Conservation (phyloP, 1,140 invertebrate species). For the Aphelinus atriplicis region DNA sequence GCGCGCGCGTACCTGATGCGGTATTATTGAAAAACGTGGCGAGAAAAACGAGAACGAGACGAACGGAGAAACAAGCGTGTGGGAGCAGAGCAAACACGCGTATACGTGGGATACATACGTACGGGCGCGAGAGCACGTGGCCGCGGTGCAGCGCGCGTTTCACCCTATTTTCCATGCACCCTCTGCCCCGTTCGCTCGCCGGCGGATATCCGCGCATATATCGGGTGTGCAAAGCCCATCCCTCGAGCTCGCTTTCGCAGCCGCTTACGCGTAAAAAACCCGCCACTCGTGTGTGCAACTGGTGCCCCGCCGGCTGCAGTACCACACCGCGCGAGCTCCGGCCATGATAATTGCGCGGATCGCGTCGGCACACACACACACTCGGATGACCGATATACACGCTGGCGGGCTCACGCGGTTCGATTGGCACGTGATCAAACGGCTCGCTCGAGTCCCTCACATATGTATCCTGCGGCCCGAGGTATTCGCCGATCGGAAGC, state of each 20-base stretch:
- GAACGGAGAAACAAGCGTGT: neutral
- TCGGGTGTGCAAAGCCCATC: conserved; percentile 2
- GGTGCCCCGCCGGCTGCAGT: neutral
- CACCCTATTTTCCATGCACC: neutral
- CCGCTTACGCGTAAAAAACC: neutral
- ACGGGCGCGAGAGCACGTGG: conserved; percentile 22
- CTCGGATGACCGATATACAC: no score
- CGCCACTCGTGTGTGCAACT: conserved; percentile 18
- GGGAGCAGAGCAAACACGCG: neutral
- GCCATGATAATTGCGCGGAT: neutral
- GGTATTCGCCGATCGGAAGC: no score
- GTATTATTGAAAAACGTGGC: no score
- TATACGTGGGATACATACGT: neutral
- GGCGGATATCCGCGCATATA: conserved; percentile 1
- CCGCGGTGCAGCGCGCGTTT: neutral
- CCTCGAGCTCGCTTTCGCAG: neutral
- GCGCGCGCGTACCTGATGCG: no score
- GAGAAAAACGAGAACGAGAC: neutral
- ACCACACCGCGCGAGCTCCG: neutral
- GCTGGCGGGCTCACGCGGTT: no score
- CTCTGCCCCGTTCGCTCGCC: conserved; percentile 14
- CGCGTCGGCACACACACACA: no score
- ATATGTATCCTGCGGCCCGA: no score
- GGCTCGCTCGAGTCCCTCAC: no score
- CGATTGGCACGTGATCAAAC: no score